Percentiles rank a stretch among this genome's conserved stretches.
Evolutionary conservation across 2,888 invertebrate species (phyloP).

Genomic region (Entomobrya proxima): DNA sequence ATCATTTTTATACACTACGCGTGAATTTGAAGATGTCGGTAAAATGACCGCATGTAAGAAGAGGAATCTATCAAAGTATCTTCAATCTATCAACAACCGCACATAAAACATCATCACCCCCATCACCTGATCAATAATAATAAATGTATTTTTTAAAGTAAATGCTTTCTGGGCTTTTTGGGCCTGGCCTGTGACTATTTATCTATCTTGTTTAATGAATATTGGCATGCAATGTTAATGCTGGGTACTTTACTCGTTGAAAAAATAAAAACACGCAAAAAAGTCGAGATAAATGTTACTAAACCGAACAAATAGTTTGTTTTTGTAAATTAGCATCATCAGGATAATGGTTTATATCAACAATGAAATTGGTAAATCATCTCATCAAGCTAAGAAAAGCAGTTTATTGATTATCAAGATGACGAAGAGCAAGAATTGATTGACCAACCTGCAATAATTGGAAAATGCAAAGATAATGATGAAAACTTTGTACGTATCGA

Average conservation of each 20-base stretch:
- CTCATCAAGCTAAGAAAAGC: not conserved
- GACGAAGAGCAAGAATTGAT: not conserved
- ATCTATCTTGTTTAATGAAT: not conserved
- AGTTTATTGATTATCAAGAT: slow-evolving; percentile 35
- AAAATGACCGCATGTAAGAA: not conserved
- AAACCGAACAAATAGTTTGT: slow-evolving; percentile 6
- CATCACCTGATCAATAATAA: slow-evolving; percentile 51
- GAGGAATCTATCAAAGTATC: slow-evolving; percentile 5
- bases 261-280: not conserved
- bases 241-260: not conserved
- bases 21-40: slow-evolving; percentile 32
- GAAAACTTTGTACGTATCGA: too few relatives aligned
- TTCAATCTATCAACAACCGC: slow-evolving; percentile 46
- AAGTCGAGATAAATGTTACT: not conserved
- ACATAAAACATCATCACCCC: slow-evolving; percentile 46
- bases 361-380: slow-evolving; percentile 28
- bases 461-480: not conserved
- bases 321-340: too few relatives aligned
- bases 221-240: not conserved
- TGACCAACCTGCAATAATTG: not conserved
- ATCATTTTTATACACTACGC: not conserved
- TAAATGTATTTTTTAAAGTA: slow-evolving; percentile 41
- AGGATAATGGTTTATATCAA: slow-evolving; percentile 10
- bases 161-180: slow-evolving; percentile 22
- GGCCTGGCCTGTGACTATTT: not conserved